Base-by-base conservation (phyloP, 2,797 vertebrate species). In the Hydrolagus colliei region DNA sequence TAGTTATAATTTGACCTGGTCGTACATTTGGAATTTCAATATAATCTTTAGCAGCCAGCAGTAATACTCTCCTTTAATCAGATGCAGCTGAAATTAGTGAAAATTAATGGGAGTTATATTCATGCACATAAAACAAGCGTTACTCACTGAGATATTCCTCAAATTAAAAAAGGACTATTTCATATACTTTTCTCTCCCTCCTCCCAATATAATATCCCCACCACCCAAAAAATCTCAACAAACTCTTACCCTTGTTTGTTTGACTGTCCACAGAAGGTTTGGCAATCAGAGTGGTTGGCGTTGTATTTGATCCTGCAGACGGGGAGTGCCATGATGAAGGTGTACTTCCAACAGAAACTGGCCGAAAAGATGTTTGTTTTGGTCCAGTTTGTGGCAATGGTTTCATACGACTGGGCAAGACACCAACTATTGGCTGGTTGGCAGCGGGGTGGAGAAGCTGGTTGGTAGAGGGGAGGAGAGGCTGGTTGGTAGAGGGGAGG, bases 311-410 rank as follows among this genome's bases (percentile, higher is more conserved):
- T 68, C 63, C 32, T 84, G 9, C 32, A 11, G 65, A 4, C 68
- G 12, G 41, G 9, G 65, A 65, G 10, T 84, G 71, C 74, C 92
- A 88, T 0, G 92, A 87, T 0, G 87, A 87, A 78, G 90, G 63
- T 86, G 13, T 93, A 41, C 93, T 93, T 87, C 92, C 93, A 87
- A 91, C n/a, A 0, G 93, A 90, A 90, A 90, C 90, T 65, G 94
- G 95, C 86, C 94, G 95, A 9, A 94, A 91, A 4, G 94, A 92
- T 0, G 92, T 89, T 87, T 41, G 65, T 71, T 16, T 35, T 22
- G 67, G 79, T 5, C 32, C 65, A 41, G 27, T 41, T 71, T 84
- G 27, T 71, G 79, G 79, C 65, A 84, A 18, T 41, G 65, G 27
- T 41, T 84, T 84, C 27, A 18, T 11, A 68, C 35, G 79, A 52